These are phyloP conservation scores for Synanthedon formicaeformis DNA, from an alignment of 2,888 invertebrate species.

Conservation along the genomic window DNA sequence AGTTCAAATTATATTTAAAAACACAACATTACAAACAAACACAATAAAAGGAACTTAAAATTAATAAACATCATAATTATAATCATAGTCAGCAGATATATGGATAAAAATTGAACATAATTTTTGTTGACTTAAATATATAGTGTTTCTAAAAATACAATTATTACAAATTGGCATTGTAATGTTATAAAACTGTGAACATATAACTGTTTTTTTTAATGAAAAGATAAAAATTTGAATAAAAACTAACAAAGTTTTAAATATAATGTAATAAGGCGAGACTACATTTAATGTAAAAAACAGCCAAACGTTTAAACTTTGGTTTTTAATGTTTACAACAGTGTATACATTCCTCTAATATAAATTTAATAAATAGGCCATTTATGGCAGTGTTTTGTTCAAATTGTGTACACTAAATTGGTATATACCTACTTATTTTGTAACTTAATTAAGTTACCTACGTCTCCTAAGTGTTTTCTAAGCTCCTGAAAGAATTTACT, in stretches of 20 bases:
- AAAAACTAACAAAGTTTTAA: slow-evolving; percentile 36
- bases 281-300: slow-evolving; percentile 51
- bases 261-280: slow-evolving; percentile 23
- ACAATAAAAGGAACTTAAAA: not conserved
- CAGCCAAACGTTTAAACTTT: slow-evolving; percentile 54
- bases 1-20: not conserved
- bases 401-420: not conserved
- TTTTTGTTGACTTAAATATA: too few species aligned
- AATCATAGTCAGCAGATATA: too few species aligned
- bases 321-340: slow-evolving; percentile 49
- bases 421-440: not conserved
- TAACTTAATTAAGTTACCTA: not conserved
- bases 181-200: slow-evolving; percentile 23
- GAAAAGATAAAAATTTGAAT: slow-evolving; percentile 26
- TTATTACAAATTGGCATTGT: slow-evolving; percentile 4
- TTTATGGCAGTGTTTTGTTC: slow-evolving; percentile 38
- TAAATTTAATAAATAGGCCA: slow-evolving; percentile 27
- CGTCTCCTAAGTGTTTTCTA: not conserved
- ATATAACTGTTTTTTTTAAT: slow-evolving; percentile 21
- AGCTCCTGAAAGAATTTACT: not conserved
- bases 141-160: not conserved
- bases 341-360: slow-evolving; percentile 8
- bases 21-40: not conserved
- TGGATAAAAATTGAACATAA: too few species aligned
- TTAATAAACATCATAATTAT: not conserved